Evolutionary conservation across 53 echinoderm and acorn worm species (phyloP).

Genomic region (Hippasteria phrygiana): DNA sequence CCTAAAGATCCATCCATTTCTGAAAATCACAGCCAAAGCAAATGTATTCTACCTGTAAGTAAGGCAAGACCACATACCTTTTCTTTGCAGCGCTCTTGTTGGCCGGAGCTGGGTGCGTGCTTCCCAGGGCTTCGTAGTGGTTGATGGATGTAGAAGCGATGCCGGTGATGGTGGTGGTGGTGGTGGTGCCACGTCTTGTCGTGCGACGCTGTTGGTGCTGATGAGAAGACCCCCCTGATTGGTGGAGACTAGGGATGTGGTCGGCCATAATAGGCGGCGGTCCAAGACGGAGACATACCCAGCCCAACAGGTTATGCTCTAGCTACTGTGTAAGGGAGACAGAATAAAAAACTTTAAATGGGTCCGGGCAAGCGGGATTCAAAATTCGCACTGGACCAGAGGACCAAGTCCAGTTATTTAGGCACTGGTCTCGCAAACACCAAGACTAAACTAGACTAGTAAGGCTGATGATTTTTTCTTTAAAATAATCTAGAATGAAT

Average conservation of each 20-base stretch:
- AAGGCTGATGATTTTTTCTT: no score
- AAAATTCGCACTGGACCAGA: no score
- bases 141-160: constrained; percentile 41
- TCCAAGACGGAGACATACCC: constrained; percentile 98
- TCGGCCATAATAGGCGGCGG: constrained; percentile 99
- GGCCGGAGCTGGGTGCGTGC: constrained; percentile 32
- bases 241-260: constrained; percentile 99
- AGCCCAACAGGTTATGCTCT: constrained; percentile 60
- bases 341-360: background rate
- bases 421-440: no score
- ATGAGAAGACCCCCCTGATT: constrained; percentile 95
- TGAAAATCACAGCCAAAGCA: no score
- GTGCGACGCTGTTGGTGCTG: constrained; percentile 81
- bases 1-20: background rate
- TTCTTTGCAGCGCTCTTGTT: constrained; percentile 52
- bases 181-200: constrained; percentile 81
- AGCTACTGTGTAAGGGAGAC: constrained; percentile 38
- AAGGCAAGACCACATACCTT: constrained; percentile 31
- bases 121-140: constrained; percentile 30
- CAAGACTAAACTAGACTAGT: no score
- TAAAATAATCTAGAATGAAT: no score
- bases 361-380: no score
- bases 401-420: no score
- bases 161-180: constrained; percentile 35
- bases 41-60: no score